Percentiles rank a stretch among this genome's conserved stretches.
These are phyloP conservation scores for Cremastobaeus sp. DNA, from an alignment of 2,888 invertebrate species.

Conservation along the genomic window DNA sequence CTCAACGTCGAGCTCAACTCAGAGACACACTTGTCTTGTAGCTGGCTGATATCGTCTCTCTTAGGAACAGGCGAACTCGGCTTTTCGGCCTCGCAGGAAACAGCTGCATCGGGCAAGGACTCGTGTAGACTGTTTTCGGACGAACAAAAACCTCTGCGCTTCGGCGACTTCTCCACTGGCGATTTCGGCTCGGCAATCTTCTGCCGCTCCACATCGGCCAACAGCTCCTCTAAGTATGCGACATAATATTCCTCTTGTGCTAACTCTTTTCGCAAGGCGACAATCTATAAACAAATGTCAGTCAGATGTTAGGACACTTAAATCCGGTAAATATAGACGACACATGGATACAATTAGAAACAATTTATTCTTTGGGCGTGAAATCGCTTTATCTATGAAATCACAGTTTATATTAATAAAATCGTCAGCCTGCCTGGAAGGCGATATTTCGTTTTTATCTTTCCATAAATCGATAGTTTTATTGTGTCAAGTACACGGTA, in stretches of 20 bases:
- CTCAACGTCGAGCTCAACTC: constrained; percentile 75
- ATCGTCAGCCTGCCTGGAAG: too few relatives aligned
- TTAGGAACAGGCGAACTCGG: constrained; percentile 75
- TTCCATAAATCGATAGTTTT: constrained; percentile 16
- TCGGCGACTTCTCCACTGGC: constrained; percentile 62
- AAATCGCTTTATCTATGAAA: too few relatives aligned
- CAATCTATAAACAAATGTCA: too few relatives aligned
- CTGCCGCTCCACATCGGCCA: constrained; percentile 91
- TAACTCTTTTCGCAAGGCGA: constrained; percentile 88
- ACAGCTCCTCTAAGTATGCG: constrained; percentile 90
- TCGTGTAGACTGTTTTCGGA: constrained; percentile 63
- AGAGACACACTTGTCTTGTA: constrained; percentile 78
- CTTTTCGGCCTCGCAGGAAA: constrained; percentile 64
- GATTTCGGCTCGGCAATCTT: constrained; percentile 80
- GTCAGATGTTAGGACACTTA: too few relatives aligned
- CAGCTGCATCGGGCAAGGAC: constrained; percentile 45
- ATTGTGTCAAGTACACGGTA: constrained; percentile 23
- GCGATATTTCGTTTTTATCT: constrained; percentile 20
- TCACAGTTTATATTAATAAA: too few relatives aligned
- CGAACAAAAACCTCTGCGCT: constrained; percentile 61
- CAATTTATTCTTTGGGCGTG: too few relatives aligned
- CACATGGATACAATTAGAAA: too few relatives aligned
- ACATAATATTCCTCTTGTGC: constrained; percentile 95
- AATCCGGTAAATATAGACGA: too few relatives aligned
- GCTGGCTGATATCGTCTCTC: constrained; percentile 75